Evolutionary conservation across 2,113 vertebrate genomes (phyloP).

Genomic region (Poeciliopsis retropinna): DNA sequence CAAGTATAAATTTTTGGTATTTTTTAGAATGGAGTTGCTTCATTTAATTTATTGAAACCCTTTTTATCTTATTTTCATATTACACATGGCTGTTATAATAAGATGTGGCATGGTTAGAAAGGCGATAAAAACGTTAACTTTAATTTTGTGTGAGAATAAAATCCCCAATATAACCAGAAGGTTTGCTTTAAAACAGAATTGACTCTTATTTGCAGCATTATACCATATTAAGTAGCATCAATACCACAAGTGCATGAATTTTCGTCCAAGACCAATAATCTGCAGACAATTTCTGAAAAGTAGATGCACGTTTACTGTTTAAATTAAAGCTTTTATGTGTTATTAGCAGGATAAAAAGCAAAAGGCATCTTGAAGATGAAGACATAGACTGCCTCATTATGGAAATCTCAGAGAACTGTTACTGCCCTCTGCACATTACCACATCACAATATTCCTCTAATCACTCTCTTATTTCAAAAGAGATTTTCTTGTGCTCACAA

Average conservation of each 20-base stretch:
- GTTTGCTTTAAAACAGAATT: not conserved
- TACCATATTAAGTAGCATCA: not conserved
- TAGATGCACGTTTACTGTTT: conserved; percentile 4
- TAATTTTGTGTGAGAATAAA: too few relatives aligned
- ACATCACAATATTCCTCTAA: not conserved
- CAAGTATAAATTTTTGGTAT: too few relatives aligned
- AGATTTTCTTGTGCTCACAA: not conserved
- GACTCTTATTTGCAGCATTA: too few relatives aligned
- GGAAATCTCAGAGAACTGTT: not conserved
- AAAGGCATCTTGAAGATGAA: conserved; percentile 5
- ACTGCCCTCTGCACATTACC: not conserved
- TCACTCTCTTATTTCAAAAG: not conserved
- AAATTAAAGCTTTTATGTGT: conserved; percentile 11
- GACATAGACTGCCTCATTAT: not conserved
- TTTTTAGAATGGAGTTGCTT: too few relatives aligned
- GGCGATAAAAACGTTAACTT: too few relatives aligned
- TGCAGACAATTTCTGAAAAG: not conserved
- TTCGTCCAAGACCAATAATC: not conserved
- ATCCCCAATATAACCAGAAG: not conserved
- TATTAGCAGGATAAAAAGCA: conserved; percentile 7
- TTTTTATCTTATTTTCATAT: too few relatives aligned
- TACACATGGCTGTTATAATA: not conserved
- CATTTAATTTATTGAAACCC: too few relatives aligned
- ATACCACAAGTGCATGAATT: not conserved
- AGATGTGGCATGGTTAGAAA: not conserved